Base-by-base conservation (phyloP, 2,797 vertebrate species). In the Rhynchotus rufescens region DNA sequence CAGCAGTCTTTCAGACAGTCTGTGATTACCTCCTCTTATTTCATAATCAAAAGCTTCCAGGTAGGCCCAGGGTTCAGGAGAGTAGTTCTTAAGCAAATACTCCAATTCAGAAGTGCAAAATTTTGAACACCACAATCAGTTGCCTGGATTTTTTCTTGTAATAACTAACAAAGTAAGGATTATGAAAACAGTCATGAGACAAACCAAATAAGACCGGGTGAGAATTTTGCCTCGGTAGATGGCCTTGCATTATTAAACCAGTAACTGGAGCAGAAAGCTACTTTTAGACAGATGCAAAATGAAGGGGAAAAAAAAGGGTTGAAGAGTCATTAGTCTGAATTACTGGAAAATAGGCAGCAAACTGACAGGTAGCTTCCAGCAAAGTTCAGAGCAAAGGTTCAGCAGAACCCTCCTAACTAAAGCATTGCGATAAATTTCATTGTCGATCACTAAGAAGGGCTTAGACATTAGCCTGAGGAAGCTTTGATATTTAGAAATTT, bases 351-450 rank as follows among this genome's bases (percentile, higher is more conserved):
- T 10, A 30, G 79, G 66, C 84, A 93, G 86, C 44, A 92, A 93
- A 86, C 51, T 96, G 95, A 95, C 94, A 90, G 86, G 84, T 91
- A 90, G 81, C 90, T 94, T 91, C 91, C 88, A 93, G 95, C 92
- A 88, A 76, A 91, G 92, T 85, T 87, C 73, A 44, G 20, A 6
- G 7, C 44, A 64, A 91, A 83, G n/a, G 45, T 66, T 93, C 82
- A 84, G n/a, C 49, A 91, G 60, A 82, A 72, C 45, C 51, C 65
- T 74, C 47, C 30, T 73, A 80, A 65, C 10, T 4, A 90, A 91
- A 86, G 49, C 42, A 75, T 71, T 78, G 61, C 77, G n/a, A 80
- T 5, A 28, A 72, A 45, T 90, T 92, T 91, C n/a, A 57, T 51
- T 88, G 49, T 32, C 3, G 6, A 81, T 89, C 64, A 54, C 72